Base-by-base conservation (phyloP, 1,140 invertebrate species). In the Drosophila orena region DNA sequence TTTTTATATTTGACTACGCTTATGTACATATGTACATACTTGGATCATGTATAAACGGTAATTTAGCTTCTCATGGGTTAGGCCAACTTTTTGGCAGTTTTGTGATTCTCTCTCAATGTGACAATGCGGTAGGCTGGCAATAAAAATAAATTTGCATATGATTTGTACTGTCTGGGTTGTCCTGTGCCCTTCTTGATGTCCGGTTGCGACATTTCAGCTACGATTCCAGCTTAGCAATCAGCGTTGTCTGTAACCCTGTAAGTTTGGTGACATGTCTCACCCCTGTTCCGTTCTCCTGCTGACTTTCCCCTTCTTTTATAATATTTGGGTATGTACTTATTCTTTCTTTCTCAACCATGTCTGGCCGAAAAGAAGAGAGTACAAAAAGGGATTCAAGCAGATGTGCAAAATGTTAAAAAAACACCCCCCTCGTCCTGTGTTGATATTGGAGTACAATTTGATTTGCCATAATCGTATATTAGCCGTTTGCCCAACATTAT, bases 401-500 rank as follows among this genome's bases (percentile, higher is more conserved):
- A 89, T 89, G 84, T 89, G 84, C 84, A 89, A 89, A 86, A 81
- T 86, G 69, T 53, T 85, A 60, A 76, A 78, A 80, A 74, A 80
- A 69, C 58, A 46, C 42, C 55, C 52, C 57, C 10, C 40, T n/a
- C n/a, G n/a, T n/a, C 20, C 60, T 27, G 79, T 76, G 74, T 86
- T 81, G 69, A 75, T 56, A 72, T 79, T 79, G 44, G 53, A 79
- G 70, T 64, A 68, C 70, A 76, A 83, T 84, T 88, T 89, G 84
- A 84, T 88, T 88, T 88, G 71, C 83, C 76, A 89, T 89, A 88
- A 88, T 88, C 84, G 84, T 77, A 74, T 88, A 88, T 88, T 79
- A 88, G 84, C 79, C 84, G 76, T 83, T 88, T 89, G 71, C 65
- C 70, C 83, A 75, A 71, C 61, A 81, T 79, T 79, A 64, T 76